These are phyloP conservation scores for Aeoliscus strigatus DNA, from an alignment of 2,797 vertebrate species.

Conservation along the genomic window DNA sequence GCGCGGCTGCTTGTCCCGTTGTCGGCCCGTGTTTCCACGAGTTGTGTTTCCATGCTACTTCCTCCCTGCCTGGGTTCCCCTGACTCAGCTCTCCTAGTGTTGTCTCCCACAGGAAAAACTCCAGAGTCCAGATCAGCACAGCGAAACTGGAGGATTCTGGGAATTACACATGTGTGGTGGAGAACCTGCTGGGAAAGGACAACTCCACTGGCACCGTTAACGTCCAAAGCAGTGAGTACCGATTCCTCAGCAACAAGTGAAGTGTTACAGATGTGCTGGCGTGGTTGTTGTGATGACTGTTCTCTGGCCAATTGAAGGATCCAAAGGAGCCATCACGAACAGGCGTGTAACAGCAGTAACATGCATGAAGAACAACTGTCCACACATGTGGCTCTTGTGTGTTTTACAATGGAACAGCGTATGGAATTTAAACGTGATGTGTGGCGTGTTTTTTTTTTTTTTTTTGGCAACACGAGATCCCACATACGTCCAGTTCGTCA, in stretches of 20 bases:
- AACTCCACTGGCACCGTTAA: constrained; percentile 86
- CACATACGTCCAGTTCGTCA: constrained; percentile 9
- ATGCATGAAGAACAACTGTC: constrained; percentile 65
- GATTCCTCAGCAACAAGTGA: constrained; percentile 35
- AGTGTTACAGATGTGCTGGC: constrained; percentile 39
- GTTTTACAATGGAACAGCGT: constrained; percentile 34
- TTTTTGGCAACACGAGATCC: constrained; percentile 8
- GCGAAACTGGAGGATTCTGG: constrained; percentile 92
- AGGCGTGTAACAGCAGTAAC: constrained; percentile 50
- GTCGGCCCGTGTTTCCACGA: constrained; percentile 54
- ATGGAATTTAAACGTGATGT: constrained; percentile 20
- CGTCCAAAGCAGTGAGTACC: constrained; percentile 92
- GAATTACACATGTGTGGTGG: constrained; percentile 94
- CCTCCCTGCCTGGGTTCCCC: constrained; percentile 60
- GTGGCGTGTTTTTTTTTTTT: constrained; percentile 9
- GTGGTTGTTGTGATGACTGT: constrained; percentile 44
- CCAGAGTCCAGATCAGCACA: constrained; percentile 90
- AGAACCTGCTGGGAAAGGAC: constrained; percentile 88
- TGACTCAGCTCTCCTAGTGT: constrained; percentile 67
- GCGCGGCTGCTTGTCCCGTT: constrained; percentile 32
- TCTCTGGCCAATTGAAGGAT: constrained; percentile 58
- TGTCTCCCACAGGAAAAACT: constrained; percentile 86
- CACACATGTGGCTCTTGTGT: constrained; percentile 42
- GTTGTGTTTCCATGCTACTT: constrained; percentile 57
- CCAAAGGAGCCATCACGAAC: constrained; percentile 45